A percentile compares a stretch with the other conserved stretches of the same genome.
Evolutionary conservation across 2,888 invertebrate species (phyloP).

Genomic region (Himalopsyche tibetana): DNA sequence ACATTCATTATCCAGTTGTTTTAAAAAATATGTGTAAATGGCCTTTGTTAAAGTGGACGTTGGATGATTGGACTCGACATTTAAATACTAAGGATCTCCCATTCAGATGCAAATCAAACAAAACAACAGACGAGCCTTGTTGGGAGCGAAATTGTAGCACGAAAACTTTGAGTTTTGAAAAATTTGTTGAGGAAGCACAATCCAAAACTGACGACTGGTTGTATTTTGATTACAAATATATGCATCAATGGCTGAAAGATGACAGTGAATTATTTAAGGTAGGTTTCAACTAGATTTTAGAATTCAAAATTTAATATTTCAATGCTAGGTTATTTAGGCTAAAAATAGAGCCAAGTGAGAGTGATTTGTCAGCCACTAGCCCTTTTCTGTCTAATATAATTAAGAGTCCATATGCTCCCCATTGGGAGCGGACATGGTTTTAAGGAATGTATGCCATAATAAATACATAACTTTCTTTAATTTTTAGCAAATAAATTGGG

Average conservation of each 20-base stretch:
- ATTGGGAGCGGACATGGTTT: too few relatives aligned
- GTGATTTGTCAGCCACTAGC: too few relatives aligned
- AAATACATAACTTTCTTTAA: not conserved
- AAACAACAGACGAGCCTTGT: constrained; percentile 78
- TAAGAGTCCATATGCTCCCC: too few relatives aligned
- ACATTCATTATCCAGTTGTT: constrained; percentile 57
- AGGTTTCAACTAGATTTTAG: constrained; percentile 61
- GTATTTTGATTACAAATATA: constrained; percentile 91
- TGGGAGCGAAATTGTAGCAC: constrained; percentile 87
- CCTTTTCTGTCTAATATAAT: too few relatives aligned
- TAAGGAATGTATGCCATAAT: too few relatives aligned
- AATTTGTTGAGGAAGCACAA: constrained; percentile 76
- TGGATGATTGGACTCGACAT: constrained; percentile 78
- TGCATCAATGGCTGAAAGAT: constrained; percentile 81
- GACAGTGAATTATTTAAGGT: constrained; percentile 79
- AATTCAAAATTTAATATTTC: too few relatives aligned
- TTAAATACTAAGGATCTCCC: constrained; percentile 77
- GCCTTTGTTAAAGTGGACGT: constrained; percentile 78
- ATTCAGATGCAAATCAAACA: constrained; percentile 74
- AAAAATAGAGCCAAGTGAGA: too few relatives aligned
- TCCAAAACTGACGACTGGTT: constrained; percentile 78
- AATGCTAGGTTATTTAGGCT: too few relatives aligned
- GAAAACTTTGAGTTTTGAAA: constrained; percentile 78
- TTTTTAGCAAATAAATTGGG: constrained; percentile 78
- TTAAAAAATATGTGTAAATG: constrained; percentile 70